phyloP scores from a whole-genome alignment of 1,140 invertebrate species.

The Tenebrio molitor region DNA sequence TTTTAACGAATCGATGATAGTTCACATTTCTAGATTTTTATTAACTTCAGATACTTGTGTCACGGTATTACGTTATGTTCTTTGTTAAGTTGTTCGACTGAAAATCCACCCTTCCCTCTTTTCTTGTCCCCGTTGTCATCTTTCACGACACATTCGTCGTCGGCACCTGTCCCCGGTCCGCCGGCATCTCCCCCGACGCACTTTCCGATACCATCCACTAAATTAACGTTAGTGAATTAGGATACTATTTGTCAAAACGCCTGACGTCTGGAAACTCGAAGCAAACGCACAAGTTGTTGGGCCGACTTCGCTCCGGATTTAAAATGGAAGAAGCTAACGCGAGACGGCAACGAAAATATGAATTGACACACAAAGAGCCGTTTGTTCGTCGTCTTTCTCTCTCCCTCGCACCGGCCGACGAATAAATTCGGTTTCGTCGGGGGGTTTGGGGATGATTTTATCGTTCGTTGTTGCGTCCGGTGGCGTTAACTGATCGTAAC shows the following conservation, averaged over 20 bases:
- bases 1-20: no score
- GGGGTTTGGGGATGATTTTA: neutral
- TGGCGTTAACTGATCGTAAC: slow-evolving; percentile 5
- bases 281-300: neutral
- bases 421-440: no score
- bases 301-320: slow-evolving; percentile 7
- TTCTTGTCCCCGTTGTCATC: no score
- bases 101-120: no score
- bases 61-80: no score
- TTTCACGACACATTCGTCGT: no score
- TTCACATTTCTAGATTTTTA: no score
- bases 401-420: neutral
- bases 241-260: slow-evolving; percentile 5
- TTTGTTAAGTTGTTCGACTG: no score
- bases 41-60: no score
- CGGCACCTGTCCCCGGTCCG: no score
- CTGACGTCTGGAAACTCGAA: slow-evolving; percentile 9
- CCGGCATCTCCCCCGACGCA: neutral
- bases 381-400: neutral
- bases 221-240: slow-evolving; percentile 27
- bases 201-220: slow-evolving; percentile 11
- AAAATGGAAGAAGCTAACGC: slow-evolving; percentile 24
- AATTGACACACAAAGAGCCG: slow-evolving; percentile 42
- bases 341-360: slow-evolving; percentile 37
- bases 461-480: neutral